phyloP scores from a whole-genome alignment of 2,113 vertebrate species.

The Lontra canadensis region DNA sequence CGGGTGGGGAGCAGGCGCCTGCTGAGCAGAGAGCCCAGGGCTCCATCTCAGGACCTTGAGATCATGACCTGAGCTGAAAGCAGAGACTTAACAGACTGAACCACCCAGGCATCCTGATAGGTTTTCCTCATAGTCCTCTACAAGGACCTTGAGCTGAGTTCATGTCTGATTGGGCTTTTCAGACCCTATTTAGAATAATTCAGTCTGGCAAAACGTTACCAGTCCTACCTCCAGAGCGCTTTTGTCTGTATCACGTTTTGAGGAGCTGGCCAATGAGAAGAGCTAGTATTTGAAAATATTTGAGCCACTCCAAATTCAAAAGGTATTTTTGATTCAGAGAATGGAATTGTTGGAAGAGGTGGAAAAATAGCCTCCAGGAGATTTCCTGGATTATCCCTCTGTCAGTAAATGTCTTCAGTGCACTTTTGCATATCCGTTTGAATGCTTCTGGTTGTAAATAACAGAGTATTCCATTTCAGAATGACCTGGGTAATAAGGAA shows the following conservation, averaged over 20 bases:
- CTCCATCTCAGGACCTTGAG: too few relatives aligned
- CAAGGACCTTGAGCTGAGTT: not conserved
- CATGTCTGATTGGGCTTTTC: not conserved
- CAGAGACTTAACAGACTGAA: too few relatives aligned
- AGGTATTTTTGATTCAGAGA: constrained; percentile 19
- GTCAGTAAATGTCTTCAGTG: not conserved
- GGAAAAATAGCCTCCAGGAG: not conserved
- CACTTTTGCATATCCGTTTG: not conserved
- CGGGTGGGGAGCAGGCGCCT: too few relatives aligned
- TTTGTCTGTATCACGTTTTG: not conserved
- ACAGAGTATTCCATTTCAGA: not conserved
- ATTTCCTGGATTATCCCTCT: not conserved
- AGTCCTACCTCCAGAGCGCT: not conserved
- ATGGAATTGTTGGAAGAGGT: not conserved
- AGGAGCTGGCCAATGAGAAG: not conserved
- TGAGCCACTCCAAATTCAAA: constrained; percentile 35
- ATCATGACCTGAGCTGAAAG: too few relatives aligned
- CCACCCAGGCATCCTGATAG: not conserved
- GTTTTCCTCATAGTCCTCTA: not conserved
- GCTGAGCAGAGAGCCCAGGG: too few relatives aligned
- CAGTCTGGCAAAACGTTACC: not conserved
- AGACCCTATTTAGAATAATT: not conserved
- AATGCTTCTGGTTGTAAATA: not conserved
- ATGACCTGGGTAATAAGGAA: not conserved
- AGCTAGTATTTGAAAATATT: constrained; percentile 3